These are phyloP conservation scores for Cryptocephalus primarius DNA, from an alignment of 2,888 invertebrate genomes.

Conservation along the genomic window DNA sequence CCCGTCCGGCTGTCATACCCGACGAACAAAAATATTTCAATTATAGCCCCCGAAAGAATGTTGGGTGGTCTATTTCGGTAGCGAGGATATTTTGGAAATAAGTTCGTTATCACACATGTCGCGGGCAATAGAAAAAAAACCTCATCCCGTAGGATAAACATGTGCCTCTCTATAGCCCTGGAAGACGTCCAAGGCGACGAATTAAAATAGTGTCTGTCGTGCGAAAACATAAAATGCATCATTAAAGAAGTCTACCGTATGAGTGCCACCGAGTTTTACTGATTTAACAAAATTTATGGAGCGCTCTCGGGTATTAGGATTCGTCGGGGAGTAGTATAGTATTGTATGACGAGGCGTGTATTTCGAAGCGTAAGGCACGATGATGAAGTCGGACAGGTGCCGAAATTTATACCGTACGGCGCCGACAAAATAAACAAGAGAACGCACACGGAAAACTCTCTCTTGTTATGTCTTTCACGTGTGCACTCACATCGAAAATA, in stretches of 20 bases:
- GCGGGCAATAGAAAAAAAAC: conserved; percentile 16
- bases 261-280: conserved; percentile 35
- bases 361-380: not conserved
- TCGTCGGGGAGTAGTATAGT: no score
- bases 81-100: conserved; percentile 23
- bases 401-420: conserved; percentile 19
- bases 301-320: not conserved
- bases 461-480: conserved; percentile 17
- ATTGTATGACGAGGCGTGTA: not conserved
- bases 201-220: conserved; percentile 40
- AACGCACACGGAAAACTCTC: not conserved
- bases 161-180: conserved; percentile 27
- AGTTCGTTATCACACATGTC: conserved; percentile 29
- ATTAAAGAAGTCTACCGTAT: conserved; percentile 38
- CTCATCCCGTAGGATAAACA: conserved; percentile 25
- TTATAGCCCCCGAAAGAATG: conserved; percentile 7
- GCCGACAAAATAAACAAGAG: conserved; percentile 14
- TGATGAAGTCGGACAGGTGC: conserved; percentile 25
- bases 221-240: conserved; percentile 40
- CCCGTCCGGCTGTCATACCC: not conserved
- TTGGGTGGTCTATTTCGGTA: conserved; percentile 15
- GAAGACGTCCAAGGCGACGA: conserved; percentile 32
- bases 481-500: not conserved
- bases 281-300: conserved; percentile 35
- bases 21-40: conserved; percentile 4